Conservation (phyloP, 2,113 vertebrate genomes). For the Phylloscopus trochilus region DNA sequence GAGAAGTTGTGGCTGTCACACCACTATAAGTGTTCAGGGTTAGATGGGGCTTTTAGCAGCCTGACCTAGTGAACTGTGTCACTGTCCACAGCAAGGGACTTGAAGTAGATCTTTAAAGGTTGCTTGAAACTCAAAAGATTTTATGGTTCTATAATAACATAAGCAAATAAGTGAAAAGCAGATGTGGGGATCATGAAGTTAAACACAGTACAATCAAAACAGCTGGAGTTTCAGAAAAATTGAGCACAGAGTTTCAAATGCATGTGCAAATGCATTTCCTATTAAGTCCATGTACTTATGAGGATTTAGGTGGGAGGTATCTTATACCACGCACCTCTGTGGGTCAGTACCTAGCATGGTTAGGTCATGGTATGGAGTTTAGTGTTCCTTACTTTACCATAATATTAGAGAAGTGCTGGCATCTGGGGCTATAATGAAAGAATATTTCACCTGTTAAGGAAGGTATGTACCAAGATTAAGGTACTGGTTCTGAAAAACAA, state of each 20-base stretch:
- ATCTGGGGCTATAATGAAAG: background rate
- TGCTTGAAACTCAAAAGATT: background rate
- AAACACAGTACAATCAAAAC: background rate
- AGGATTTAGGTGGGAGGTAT: background rate
- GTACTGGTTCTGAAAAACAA: background rate
- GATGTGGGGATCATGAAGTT: background rate
- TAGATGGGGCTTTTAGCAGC: background rate
- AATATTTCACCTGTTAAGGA: background rate
- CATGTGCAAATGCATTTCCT: background rate
- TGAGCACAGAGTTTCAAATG: background rate
- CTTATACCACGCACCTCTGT: background rate
- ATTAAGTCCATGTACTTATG: background rate
- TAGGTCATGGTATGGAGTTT: background rate
- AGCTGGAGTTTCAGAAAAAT: background rate
- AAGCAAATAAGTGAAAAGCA: background rate
- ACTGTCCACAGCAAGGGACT: background rate
- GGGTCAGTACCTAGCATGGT: background rate
- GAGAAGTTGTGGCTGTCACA: background rate
- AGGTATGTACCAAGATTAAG: background rate
- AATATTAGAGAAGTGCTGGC: background rate
- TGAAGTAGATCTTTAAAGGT: background rate
- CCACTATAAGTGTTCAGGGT: background rate
- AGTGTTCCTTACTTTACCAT: background rate
- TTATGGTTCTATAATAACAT: background rate
- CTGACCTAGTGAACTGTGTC: background rate